Evolutionary conservation across 2,797 vertebrate genomes (phyloP).

Genomic region (Strix occidentalis): DNA sequence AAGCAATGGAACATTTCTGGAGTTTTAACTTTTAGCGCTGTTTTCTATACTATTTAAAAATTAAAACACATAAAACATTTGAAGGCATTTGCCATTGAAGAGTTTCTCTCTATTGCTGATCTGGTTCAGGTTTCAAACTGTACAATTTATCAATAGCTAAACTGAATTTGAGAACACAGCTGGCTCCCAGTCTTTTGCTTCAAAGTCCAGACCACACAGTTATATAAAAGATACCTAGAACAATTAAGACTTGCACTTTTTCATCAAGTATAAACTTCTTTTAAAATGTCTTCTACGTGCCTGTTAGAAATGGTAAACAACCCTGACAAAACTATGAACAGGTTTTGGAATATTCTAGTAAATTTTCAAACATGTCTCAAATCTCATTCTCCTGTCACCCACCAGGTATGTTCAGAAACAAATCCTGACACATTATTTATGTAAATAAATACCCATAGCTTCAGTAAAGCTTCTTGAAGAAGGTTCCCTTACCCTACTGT

Average conservation of each 20-base stretch:
- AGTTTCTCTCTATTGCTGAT: neutral
- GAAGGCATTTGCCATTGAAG: neutral
- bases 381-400: neutral
- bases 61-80: neutral
- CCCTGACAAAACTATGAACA: neutral
- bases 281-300: neutral
- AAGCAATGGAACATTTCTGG: neutral
- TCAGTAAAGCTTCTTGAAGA: neutral
- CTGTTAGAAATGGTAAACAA: neutral
- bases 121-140: neutral
- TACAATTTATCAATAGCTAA: neutral
- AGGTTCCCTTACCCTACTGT: neutral
- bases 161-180: neutral
- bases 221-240: neutral
- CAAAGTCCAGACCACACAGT: neutral
- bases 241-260: neutral
- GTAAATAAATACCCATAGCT: neutral
- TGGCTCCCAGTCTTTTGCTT: neutral
- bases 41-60: neutral
- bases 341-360: neutral
- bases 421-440: neutral
- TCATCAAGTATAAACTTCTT: neutral
- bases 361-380: neutral
- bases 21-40: neutral
- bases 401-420: neutral